These are phyloP conservation scores for Anas capensis DNA, from an alignment of 2,797 vertebrate genomes.

Conservation along the genomic window DNA sequence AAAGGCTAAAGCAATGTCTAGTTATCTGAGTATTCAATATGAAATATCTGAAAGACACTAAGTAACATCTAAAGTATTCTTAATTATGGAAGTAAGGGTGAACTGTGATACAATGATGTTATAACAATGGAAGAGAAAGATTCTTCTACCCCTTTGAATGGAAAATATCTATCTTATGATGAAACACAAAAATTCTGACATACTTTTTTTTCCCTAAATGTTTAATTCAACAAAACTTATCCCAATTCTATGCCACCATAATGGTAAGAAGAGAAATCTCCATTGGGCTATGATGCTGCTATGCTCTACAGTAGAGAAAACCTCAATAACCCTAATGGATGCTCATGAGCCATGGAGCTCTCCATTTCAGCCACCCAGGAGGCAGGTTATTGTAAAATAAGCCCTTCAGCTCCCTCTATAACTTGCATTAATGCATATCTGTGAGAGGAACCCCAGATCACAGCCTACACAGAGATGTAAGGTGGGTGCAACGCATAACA, in stretches of 20 bases:
- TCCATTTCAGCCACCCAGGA: neutral
- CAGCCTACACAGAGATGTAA: neutral
- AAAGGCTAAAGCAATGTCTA: slow-evolving; percentile 56
- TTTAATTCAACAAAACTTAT: neutral
- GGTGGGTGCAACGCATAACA: neutral
- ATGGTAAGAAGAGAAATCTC: neutral
- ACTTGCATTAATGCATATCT: neutral
- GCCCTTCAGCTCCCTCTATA: neutral
- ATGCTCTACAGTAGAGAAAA: neutral
- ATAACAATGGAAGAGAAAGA: neutral
- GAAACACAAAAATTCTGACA: neutral
- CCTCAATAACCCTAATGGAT: neutral
- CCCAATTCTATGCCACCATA: neutral
- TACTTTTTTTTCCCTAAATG: neutral
- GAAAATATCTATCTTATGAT: neutral
- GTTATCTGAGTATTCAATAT: neutral
- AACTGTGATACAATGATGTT: neutral
- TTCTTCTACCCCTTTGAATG: neutral
- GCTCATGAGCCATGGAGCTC: neutral
- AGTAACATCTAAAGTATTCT: neutral
- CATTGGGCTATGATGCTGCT: no score
- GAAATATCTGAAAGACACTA: neutral
- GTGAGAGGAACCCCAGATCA: neutral
- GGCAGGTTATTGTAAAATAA: neutral
- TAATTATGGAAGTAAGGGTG: slow-evolving; percentile 24